These are phyloP conservation scores for Chrysocyon brachyurus DNA, from an alignment of 2,797 vertebrate species.

Conservation along the genomic window DNA sequence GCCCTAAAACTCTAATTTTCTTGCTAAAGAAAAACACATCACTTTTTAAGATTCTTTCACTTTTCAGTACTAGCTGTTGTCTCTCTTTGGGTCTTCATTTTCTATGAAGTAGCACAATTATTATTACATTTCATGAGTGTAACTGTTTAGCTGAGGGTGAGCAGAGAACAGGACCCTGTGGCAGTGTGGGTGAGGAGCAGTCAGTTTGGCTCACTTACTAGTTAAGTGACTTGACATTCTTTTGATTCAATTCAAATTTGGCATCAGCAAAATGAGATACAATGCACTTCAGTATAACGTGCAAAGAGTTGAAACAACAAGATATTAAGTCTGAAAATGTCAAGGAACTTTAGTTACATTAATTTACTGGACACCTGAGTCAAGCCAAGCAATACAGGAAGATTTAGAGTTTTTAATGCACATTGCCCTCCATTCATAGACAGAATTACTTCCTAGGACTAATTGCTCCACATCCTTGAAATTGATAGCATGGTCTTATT, in stretches of 20 bases:
- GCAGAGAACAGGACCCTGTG: conserved; percentile 20
- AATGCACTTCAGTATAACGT: conserved; percentile 12
- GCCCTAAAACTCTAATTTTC: conserved; percentile 57
- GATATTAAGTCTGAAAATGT: conserved; percentile 31
- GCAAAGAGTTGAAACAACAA: conserved; percentile 29
- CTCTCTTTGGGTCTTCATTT: conserved; percentile 25
- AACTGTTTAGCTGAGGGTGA: conserved; percentile 4
- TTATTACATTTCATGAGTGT: background rate
- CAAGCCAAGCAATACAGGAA: conserved; percentile 8
- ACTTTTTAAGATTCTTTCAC: conserved; percentile 6
- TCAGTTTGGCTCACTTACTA: background rate
- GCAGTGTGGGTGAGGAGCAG: background rate
- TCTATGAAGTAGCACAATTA: conserved; percentile 29
- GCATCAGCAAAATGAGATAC: conserved; percentile 60
- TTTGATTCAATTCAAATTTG: conserved; percentile 53
- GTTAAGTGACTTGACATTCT: conserved; percentile 35
- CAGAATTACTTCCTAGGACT: background rate
- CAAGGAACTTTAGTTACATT: conserved; percentile 45
- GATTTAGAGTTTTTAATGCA: conserved; percentile 41
- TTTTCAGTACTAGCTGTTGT: conserved; percentile 38
- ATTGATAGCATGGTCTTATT: conserved; percentile 43
- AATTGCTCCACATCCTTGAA: conserved; percentile 40
- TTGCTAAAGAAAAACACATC: background rate
- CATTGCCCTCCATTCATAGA: background rate
- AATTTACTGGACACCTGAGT: conserved; percentile 29